These are phyloP conservation scores for Regulus satrapa DNA, from an alignment of 2,113 vertebrate species.

Conservation along the genomic window DNA sequence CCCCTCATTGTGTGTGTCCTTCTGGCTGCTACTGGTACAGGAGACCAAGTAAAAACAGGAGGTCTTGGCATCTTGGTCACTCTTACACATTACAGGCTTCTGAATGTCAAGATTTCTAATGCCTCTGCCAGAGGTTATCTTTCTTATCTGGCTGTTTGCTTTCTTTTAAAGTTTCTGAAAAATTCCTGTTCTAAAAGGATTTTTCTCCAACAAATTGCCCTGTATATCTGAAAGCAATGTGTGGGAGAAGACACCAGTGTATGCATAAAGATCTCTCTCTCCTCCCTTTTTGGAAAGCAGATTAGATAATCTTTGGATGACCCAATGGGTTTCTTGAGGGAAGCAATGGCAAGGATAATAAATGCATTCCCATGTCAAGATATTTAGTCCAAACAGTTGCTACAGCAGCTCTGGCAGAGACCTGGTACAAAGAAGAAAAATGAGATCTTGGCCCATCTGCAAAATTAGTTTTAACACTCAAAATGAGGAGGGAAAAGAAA, in stretches of 20 bases:
- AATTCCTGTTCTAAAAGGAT: neutral
- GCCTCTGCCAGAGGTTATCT: neutral
- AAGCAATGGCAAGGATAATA: slow-evolving; percentile 21
- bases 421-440: neutral
- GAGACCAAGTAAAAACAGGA: neutral
- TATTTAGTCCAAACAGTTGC: slow-evolving; percentile 3
- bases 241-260: neutral
- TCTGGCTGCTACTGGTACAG: neutral
- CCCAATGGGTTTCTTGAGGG: slow-evolving; percentile 13
- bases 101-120: neutral
- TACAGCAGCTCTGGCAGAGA: slow-evolving; percentile 28
- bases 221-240: neutral
- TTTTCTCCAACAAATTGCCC: neutral
- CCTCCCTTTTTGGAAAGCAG: neutral
- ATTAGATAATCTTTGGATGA: slow-evolving; percentile 30
- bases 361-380: neutral
- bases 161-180: neutral
- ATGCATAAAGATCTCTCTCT: neutral
- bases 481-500: neutral
- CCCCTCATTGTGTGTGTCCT: neutral
- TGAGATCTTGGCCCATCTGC: neutral
- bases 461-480: neutral
- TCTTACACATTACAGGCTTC: neutral
- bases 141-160: neutral
- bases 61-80: neutral